Evolutionary conservation across 2,113 vertebrate species (phyloP).

Genomic region (Centropus unirufus): DNA sequence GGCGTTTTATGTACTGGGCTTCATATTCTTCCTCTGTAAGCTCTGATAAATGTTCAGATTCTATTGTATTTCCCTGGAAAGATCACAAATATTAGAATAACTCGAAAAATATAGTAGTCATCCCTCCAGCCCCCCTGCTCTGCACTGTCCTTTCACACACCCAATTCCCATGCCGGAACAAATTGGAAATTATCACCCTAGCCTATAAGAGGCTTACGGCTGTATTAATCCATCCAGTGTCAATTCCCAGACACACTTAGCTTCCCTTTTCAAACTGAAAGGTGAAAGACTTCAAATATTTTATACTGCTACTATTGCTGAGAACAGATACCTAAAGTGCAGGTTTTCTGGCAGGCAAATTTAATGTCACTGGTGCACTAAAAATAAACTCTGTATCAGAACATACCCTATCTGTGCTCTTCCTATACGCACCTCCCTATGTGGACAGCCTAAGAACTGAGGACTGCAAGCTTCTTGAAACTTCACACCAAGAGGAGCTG

Average conservation of each 20-base stretch:
- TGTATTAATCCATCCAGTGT: neutral
- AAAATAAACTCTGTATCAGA: neutral
- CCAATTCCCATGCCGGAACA: neutral
- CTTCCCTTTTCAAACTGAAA: neutral
- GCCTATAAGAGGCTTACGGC: neutral
- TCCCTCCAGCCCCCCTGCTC: neutral
- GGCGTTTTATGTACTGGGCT: slow-evolving; percentile 91
- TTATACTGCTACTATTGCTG: neutral
- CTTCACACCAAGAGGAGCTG: neutral
- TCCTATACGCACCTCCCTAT: neutral
- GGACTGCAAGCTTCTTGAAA: neutral
- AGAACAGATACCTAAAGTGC: neutral
- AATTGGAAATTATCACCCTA: neutral
- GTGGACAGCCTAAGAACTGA: neutral
- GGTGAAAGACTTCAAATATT: neutral
- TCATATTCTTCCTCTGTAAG: slow-evolving; percentile 98
- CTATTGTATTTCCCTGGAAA: slow-evolving; percentile 90
- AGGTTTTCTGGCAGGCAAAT: neutral
- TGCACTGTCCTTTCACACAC: neutral
- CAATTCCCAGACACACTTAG: neutral
- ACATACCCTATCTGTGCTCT: neutral
- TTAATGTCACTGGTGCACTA: neutral
- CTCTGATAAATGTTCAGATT: slow-evolving; percentile 94
- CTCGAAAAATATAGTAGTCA: neutral
- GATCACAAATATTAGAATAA: neutral